A percentile compares a stretch with the other conserved stretches of the same genome.
These are phyloP conservation scores for Scaptodrosophila latifasciaeformis DNA, from an alignment of 2,888 invertebrate species.

Conservation along the genomic window DNA sequence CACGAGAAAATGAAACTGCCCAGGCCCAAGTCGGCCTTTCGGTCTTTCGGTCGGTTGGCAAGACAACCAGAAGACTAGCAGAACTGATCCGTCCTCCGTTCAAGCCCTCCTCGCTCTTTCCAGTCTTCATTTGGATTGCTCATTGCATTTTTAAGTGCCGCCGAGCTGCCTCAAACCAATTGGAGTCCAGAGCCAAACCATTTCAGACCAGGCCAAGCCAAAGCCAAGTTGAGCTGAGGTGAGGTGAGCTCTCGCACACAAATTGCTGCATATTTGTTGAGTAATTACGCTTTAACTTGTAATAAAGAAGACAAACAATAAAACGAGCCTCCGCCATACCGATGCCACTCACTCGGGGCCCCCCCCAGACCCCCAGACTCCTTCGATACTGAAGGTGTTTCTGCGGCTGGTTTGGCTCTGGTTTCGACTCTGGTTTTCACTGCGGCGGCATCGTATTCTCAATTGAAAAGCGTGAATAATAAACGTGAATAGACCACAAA, in stretches of 20 bases:
- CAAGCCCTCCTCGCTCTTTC: too few species aligned
- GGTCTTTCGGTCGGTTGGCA: background rate
- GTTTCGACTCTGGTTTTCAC: too few species aligned
- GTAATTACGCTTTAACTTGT: conserved; percentile 70
- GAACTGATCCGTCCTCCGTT: too few species aligned
- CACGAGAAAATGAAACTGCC: conserved; percentile 43
- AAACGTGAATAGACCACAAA: conserved; percentile 57
- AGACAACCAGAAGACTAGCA: background rate
- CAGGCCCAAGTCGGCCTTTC: background rate
- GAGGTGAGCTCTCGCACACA: conserved; percentile 32
- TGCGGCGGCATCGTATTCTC: conserved; percentile 59
- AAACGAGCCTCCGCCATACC: conserved; percentile 52
- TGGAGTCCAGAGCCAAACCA: background rate
- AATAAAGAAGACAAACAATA: conserved; percentile 72
- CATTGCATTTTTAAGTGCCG: too few species aligned
- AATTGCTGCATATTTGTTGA: conserved; percentile 69
- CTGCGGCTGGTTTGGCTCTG: background rate
- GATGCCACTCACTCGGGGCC: background rate
- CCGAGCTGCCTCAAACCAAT: too few species aligned
- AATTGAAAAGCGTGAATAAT: conserved; percentile 67
- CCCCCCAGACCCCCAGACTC: background rate
- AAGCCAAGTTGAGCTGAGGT: background rate
- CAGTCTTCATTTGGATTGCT: too few species aligned
- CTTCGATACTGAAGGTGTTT: background rate
- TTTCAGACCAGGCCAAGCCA: background rate